Percentiles rank a stretch among this genome's conserved stretches.
Evolutionary conservation across 1,140 invertebrate species (phyloP).

Genomic region (Bursaphelenchus mucronatus): DNA sequence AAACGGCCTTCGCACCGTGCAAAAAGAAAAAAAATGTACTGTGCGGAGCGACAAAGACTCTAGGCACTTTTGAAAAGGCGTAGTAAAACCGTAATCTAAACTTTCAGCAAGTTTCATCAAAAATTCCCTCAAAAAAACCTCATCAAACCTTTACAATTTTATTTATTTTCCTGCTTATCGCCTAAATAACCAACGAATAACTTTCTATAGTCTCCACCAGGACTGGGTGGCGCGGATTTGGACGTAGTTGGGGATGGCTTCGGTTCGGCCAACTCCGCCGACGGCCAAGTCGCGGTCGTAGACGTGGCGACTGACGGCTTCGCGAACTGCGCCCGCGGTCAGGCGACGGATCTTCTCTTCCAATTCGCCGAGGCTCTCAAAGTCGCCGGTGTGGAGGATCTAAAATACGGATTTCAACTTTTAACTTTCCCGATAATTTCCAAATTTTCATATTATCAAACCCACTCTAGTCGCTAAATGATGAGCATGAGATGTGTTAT

Average conservation of each 20-base stretch:
- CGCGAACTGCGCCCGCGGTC: constrained; percentile 31
- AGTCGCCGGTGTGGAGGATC: constrained; percentile 36
- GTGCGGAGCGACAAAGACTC: no score
- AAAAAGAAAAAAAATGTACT: no score
- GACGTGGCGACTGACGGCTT: constrained; percentile 41
- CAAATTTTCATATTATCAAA: neutral
- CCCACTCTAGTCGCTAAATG: constrained; percentile 38
- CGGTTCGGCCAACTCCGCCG: constrained; percentile 36
- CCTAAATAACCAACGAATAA: no score
- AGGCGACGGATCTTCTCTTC: constrained; percentile 35
- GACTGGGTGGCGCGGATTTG: constrained; percentile 16
- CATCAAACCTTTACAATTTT: no score
- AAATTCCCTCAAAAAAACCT: no score
- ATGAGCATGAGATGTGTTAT: constrained; percentile 34
- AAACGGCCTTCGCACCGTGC: no score
- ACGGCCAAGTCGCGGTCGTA: constrained; percentile 45
- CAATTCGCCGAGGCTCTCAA: constrained; percentile 28
- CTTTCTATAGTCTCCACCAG: constrained; percentile 21
- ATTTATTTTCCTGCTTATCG: no score
- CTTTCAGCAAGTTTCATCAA: no score
- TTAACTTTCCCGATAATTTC: no score
- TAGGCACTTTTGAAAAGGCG: no score
- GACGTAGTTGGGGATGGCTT: constrained; percentile 16
- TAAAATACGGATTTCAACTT: constrained; percentile 24
- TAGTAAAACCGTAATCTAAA: no score